Percentiles rank a stretch among this genome's conserved stretches.
phyloP scores from a whole-genome alignment of 2,113 vertebrate genomes.

The Sinocyclocheilus maitianheensis region DNA sequence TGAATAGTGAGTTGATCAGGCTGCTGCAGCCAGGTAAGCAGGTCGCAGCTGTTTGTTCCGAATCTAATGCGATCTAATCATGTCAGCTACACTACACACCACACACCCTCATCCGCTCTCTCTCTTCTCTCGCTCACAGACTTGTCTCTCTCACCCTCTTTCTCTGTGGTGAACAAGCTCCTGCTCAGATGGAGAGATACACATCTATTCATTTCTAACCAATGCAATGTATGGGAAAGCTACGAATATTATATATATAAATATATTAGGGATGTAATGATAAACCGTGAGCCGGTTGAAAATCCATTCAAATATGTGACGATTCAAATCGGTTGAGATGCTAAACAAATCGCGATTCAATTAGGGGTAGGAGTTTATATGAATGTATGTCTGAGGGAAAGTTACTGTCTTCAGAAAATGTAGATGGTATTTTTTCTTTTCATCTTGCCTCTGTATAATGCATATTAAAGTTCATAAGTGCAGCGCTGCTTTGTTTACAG shows the following conservation, averaged over 20 bases:
- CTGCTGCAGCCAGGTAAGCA: slow-evolving; percentile 16
- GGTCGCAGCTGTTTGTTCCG: slow-evolving; percentile 36
- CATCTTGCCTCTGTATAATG: too few relatives aligned
- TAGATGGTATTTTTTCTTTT: too few relatives aligned
- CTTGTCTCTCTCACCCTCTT: not conserved
- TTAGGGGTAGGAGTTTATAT: too few relatives aligned
- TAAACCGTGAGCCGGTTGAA: too few relatives aligned
- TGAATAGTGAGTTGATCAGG: slow-evolving; percentile 13
- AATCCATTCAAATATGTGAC: too few relatives aligned
- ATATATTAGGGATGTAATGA: too few relatives aligned
- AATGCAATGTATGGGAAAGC: not conserved
- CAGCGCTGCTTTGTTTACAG: too few relatives aligned
- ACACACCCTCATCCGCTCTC: slow-evolving; percentile 17
- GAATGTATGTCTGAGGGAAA: too few relatives aligned
- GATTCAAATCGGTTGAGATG: too few relatives aligned
- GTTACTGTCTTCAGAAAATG: too few relatives aligned
- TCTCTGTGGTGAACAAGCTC: not conserved
- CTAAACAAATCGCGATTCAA: too few relatives aligned
- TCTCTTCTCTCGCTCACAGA: not conserved
- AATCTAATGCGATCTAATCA: slow-evolving; percentile 37
- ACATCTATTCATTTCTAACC: not conserved
- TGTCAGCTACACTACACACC: slow-evolving; percentile 6
- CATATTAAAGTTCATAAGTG: too few relatives aligned
- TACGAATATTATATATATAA: not conserved
- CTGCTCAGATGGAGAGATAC: not conserved